Base-by-base conservation (phyloP, 2,888 invertebrate species). In the Plusia festucae region DNA sequence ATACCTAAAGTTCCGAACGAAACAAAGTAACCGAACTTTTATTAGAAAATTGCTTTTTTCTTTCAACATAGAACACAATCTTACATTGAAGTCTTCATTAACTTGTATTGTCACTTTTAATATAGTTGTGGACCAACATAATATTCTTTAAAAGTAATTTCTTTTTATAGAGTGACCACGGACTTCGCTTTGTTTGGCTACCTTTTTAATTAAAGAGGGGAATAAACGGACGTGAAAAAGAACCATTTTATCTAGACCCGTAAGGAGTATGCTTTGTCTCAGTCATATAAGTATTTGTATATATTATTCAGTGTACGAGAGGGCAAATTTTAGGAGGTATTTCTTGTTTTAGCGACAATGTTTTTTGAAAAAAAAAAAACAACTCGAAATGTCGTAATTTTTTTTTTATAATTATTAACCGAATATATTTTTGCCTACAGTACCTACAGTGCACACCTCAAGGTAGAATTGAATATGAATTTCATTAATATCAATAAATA, bases 161-260 rank as follows among this genome's bases (percentile, higher is more conserved):
- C 40, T n/a, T 40, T n/a, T 40, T 40, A 34, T n/a, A 6, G 40
- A 40, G 40, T 40, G 40, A 40, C 40, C 40, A 6, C 40, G 7
- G 15, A 40, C n/a, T 40, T 40, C n/a, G 15, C n/a, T n/a, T 40
- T 40, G n/a, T 40, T 40, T n/a, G n/a, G 7, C 40, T 40, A 40
- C 40, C 40, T 40, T 40, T 40, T 40, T 40, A 40, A 40, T 40
- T 40, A 40, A 40, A n/a, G 40, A 40, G 40, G 40, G 40, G n/a
- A 40, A 40, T 40, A n/a, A 40, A 40, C 7, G 40, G 40, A 40
- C 40, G 40, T n/a, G 6, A 1, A 40, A n/a, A n/a, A 40, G 40
- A 40, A n/a, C 40, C 40, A 6, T 40, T 40, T 40, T 40, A n/a
- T n/a, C 40, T n/a, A 40, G 40, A 40, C n/a, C 40, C n/a, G 7